Conservation (phyloP, 2,113 vertebrate genomes). For the Coturnix japonica region DNA sequence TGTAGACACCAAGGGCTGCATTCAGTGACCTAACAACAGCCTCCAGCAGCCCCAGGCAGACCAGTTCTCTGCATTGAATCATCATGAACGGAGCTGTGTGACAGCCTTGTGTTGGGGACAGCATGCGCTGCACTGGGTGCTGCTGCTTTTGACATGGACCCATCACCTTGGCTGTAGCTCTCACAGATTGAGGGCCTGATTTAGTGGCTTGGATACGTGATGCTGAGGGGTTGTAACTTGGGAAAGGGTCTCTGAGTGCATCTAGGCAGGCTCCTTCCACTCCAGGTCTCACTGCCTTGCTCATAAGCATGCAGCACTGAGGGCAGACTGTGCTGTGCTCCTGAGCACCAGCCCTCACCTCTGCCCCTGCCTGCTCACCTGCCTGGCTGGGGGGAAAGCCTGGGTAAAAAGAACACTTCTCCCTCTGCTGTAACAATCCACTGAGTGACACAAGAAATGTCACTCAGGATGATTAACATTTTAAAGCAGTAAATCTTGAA, state of each 20-base stretch:
- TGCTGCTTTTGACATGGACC: background rate
- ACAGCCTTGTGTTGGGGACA: background rate
- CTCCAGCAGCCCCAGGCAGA: accelerated
- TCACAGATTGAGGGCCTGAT: accelerated
- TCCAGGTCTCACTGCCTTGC: background rate
- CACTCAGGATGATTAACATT: slow-evolving; percentile 40
- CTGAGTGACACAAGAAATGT: slow-evolving; percentile 28
- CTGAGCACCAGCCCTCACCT: background rate
- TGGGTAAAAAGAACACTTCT: background rate
- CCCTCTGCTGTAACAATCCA: background rate
- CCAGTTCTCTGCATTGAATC: background rate
- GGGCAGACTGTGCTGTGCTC: background rate
- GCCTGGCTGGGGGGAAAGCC: background rate
- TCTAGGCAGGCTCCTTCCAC: background rate
- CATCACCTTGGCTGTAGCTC: accelerated
- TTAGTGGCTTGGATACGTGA: background rate
- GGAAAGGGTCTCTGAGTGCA: accelerated
- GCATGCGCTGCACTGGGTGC: background rate
- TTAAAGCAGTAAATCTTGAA: slow-evolving; percentile 50
- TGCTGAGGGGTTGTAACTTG: background rate
- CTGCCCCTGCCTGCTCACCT: background rate
- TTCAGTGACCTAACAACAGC: background rate
- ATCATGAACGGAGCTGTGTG: accelerated
- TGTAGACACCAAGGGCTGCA: accelerated
- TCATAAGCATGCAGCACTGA: background rate